Conservation (phyloP, 2,113 vertebrate genomes). For the Eptesicus fuscus region DNA sequence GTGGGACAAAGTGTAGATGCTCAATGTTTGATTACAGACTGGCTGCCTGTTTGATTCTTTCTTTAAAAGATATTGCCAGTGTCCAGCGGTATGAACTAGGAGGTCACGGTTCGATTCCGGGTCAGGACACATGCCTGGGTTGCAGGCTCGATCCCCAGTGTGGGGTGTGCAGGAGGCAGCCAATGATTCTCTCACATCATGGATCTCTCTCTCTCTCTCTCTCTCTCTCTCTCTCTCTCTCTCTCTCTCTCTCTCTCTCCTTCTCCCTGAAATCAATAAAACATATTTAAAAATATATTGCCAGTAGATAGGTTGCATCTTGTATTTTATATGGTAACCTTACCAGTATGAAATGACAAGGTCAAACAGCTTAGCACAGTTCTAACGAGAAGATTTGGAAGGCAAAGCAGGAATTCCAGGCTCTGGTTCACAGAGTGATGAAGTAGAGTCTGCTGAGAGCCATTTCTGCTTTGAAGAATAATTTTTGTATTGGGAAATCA, state of each 20-base stretch:
- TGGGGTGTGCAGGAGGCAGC: no score
- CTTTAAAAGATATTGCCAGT: neutral
- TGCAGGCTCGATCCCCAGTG: no score
- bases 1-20: neutral
- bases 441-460: accelerated
- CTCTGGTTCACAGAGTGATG: neutral
- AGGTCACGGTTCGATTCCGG: no score
- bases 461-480: neutral
- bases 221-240: no score
- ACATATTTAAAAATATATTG: neutral
- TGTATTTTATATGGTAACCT: neutral
- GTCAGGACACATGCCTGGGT: no score
- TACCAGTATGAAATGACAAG: neutral
- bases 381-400: neutral
- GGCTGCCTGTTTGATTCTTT: neutral
- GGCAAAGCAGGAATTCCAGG: neutral
- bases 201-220: no score
- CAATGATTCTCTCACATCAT: no score
- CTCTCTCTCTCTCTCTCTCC: no score
- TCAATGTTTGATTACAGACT: neutral
- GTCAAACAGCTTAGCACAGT: neutral
- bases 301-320: no score
- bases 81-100: no score
- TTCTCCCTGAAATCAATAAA: no score
- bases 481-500: neutral